Conservation (phyloP, 2,797 vertebrate genomes). For the Trachops cirrhosus region DNA sequence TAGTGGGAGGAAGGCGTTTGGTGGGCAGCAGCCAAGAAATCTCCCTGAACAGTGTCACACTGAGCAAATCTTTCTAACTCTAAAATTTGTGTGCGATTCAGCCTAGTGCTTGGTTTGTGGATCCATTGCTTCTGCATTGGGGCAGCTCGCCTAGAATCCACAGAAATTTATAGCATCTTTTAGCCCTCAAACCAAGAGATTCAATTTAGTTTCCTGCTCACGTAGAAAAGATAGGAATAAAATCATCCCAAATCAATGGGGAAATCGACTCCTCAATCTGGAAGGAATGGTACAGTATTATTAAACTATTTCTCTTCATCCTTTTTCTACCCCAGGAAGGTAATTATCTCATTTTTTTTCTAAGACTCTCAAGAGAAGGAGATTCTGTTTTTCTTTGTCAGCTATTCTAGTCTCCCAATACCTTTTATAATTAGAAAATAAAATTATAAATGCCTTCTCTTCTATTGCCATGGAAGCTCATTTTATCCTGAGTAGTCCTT, state of each 20-base stretch:
- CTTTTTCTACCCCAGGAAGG: neutral
- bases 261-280: slow-evolving; percentile 12
- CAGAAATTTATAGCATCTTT: neutral
- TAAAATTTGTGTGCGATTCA: neutral
- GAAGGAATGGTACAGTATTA: neutral
- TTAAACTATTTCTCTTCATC: slow-evolving; percentile 30
- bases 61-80: neutral
- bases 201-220: slow-evolving; percentile 30
- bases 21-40: neutral
- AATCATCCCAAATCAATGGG: slow-evolving; percentile 16
- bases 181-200: slow-evolving; percentile 6
- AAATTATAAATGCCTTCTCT: neutral
- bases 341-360: neutral
- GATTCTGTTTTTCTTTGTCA: neutral
- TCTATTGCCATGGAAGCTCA: neutral
- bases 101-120: neutral
- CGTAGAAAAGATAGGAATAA: slow-evolving; percentile 19
- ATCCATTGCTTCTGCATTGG: rapidly evolving
- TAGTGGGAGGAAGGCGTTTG: neutral
- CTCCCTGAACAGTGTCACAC: neutral
- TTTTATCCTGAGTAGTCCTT: neutral
- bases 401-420: neutral
- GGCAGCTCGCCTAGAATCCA: neutral
- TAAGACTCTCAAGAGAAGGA: neutral
- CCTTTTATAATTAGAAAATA: neutral